Evolutionary conservation across 2,888 invertebrate genomes (phyloP), one percentile per base, ranked within the genome.

Genomic region (Gisinianus flammeolus): DNA sequence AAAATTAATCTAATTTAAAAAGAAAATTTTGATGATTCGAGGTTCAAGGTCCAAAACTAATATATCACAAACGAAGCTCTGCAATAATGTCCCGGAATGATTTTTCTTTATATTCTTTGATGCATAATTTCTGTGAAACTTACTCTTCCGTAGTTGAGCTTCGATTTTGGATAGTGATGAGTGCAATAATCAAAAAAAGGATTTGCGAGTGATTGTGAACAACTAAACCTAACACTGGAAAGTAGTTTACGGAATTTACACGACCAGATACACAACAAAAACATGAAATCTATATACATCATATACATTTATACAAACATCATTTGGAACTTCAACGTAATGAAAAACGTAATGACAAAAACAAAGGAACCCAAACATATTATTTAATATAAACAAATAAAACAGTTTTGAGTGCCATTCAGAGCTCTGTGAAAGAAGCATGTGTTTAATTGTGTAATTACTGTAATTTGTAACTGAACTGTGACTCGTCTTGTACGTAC

Each of bases 161-260:
- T 31, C 12, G 35, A 58, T 64, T 22, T 58, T 62, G 52, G 31
- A 71, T 56, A 73, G 73, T 73, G 73, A 62, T 73, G 62, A 73
- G 73, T 73, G 73, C 62, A 73, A 73, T 73, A 73, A 62, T 73
- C 31, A 19, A n/a, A n/a, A n/a, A n/a, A 26, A 62, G 24, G 22
- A 26, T 12, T 62, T 62, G 26, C 26, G 62, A 62, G 73, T 73
- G 73, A 73, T 73, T 73, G 73, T 73, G 73, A 73, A 22, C 64
- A 73, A 68, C 68, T 35, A 68, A 68, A 68, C 22, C 68, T 68
- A 44, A 68, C 44, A 24, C 62, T 30, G 56, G 24, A 64, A 2
- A 62, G 24, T 4, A 62, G 16, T n/a, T 58, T n/a, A 58, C 19
- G 56, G 56, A 22, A 22, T 58, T 22, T 58, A 58, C 22, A 58